These are phyloP conservation scores for Heterotilapia buettikoferi DNA, from an alignment of 2,113 vertebrate genomes.

Conservation along the genomic window DNA sequence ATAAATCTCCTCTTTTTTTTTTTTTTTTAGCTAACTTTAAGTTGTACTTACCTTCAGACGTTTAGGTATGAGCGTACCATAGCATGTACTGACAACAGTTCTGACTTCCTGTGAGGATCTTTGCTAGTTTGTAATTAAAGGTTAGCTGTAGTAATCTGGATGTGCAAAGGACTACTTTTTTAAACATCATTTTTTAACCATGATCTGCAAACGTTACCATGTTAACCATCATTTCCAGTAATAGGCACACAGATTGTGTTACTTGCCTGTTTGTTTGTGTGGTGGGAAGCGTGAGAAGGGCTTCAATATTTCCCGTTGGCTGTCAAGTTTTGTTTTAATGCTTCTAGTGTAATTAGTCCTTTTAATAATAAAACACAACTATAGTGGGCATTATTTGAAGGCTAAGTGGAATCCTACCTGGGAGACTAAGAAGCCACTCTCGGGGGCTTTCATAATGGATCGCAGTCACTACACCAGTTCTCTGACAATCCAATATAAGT, in stretches of 20 bases:
- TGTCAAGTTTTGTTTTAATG: neutral
- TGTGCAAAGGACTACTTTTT: fast-evolving
- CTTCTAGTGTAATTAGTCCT: neutral
- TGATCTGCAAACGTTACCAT: neutral
- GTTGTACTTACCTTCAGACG: neutral
- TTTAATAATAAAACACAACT: neutral
- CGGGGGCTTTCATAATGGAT: neutral
- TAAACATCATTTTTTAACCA: neutral
- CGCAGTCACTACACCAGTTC: neutral
- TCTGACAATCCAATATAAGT: neutral
- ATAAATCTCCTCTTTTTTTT: fast-evolving
- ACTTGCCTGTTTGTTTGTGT: neutral
- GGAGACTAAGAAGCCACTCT: neutral
- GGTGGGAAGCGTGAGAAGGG: neutral
- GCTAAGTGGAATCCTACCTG: neutral
- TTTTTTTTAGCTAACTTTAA: neutral
- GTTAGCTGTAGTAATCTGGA: neutral
- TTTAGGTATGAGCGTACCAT: neutral
- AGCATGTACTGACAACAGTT: neutral
- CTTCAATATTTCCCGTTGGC: neutral
- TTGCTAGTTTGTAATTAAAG: constrained; percentile 20
- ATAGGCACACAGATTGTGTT: neutral
- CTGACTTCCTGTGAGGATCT: neutral
- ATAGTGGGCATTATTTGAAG: neutral
- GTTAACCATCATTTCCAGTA: neutral